Base-by-base conservation (phyloP, 2,113 vertebrate genomes). In the Peromyscus californicus region DNA sequence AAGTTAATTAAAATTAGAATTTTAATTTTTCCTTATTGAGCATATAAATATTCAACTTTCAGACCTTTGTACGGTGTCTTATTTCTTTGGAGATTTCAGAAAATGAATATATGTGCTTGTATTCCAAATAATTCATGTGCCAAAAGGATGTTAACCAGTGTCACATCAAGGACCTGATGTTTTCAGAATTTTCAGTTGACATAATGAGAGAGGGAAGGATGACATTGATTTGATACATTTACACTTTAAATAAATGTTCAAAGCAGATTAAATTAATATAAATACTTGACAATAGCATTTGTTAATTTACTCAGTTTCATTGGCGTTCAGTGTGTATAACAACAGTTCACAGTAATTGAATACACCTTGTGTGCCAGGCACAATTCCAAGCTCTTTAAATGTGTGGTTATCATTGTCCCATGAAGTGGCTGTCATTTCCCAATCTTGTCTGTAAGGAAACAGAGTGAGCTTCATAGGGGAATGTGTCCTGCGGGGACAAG, bases 241-340 rank as follows among this genome's bases (percentile, higher is more conserved):
- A 94, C 91, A 74, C 87, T 95, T 97, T 98, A 97, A 95, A 90
- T 96, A 96, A 97, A 75, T 92, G 21, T 92, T 84, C 12, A 96
- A 89, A 97, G 87, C 13, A 74, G 90, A 87, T 90, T 94, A 93
- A 95, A 87, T 94, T 83, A 94, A 87, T 96, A 74, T 93, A 94
- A 90, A 90, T 86, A 78, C 61, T 24, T 91, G 85, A 84, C 75
- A 95, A 96, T 96, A 86, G 85, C 91, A 96, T 92, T 91, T 85
- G 72, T 89, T 94, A 89, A 95, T 94, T 94, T 95, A 75, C 69
- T 93, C 65, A 21, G 42, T 88, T 94, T 97, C 91, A 83, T 95
- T 95, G 79, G 45, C 69, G 51, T 94, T 92, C 69, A 87, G n/a
- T 85, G 80, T 69, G 21, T 93, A 4, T 96, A 89, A 57, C 90